Evolutionary conservation across 2,113 vertebrate species (phyloP).

Genomic region (Scortum barcoo): DNA sequence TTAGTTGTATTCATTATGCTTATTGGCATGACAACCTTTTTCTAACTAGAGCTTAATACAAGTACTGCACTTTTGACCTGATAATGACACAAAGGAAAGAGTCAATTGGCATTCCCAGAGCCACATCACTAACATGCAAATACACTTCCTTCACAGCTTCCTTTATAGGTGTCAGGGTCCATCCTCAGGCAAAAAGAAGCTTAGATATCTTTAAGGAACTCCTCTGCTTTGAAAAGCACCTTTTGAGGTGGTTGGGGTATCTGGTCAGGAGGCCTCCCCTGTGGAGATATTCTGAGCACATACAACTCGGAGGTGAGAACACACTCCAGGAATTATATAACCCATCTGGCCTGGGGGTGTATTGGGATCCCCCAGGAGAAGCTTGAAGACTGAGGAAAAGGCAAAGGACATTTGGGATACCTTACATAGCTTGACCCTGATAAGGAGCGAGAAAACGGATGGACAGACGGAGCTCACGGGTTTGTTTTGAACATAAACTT

Average conservation of each 20-base stretch:
- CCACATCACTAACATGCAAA: too few relatives aligned
- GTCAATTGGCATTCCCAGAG: too few relatives aligned
- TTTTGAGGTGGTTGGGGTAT: background rate
- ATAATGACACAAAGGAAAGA: too few relatives aligned
- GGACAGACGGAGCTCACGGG: too few relatives aligned
- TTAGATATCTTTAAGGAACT: background rate
- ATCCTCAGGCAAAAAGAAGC: background rate
- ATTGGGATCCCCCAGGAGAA: background rate
- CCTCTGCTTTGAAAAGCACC: background rate
- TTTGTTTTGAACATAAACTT: background rate
- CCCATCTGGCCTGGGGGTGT: conserved; percentile 26
- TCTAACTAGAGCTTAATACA: too few relatives aligned
- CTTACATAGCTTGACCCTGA: background rate
- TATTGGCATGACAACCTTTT: too few relatives aligned
- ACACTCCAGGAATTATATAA: background rate
- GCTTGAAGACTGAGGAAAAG: background rate
- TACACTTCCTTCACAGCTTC: too few relatives aligned
- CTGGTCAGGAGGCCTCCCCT: background rate
- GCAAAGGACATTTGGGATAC: background rate
- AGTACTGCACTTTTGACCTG: too few relatives aligned
- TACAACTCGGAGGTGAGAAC: background rate
- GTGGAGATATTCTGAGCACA: conserved; percentile 1
- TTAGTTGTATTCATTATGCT: too few relatives aligned
- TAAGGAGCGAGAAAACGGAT: background rate
- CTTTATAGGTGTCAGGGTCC: background rate